A percentile compares a stretch with the other conserved stretches of the same genome.
These are phyloP conservation scores for Boloria selene DNA, from an alignment of 2,888 invertebrate species.

Conservation along the genomic window DNA sequence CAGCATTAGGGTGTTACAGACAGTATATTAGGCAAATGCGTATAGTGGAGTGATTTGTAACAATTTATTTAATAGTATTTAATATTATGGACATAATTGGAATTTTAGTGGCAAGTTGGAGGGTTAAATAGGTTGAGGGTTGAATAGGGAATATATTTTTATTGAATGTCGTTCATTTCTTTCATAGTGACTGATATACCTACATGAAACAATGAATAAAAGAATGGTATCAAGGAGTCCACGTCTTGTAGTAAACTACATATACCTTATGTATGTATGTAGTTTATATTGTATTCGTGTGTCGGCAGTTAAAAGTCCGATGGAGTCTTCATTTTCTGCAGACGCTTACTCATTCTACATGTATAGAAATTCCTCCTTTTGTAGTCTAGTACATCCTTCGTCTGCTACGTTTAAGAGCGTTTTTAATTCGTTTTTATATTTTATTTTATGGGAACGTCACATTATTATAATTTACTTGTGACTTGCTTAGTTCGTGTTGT, in stretches of 20 bases:
- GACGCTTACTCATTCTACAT: constrained; percentile 8
- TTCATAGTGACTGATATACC: neutral
- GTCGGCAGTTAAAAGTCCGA: constrained; percentile 11
- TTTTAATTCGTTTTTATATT: constrained; percentile 11
- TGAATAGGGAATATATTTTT: neutral
- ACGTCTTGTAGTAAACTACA: neutral
- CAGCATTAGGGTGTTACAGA: no score
- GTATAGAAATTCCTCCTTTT: constrained; percentile 22
- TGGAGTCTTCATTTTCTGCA: constrained; percentile 7
- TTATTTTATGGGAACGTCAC: constrained; percentile 9
- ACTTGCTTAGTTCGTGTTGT: neutral
- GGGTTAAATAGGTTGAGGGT: no score
- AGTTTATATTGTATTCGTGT: constrained; percentile 10
- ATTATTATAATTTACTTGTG: neutral
- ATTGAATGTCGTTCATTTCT: neutral
- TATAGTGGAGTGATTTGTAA: no score
- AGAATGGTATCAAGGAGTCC: constrained; percentile 8
- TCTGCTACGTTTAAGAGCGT: constrained; percentile 20
- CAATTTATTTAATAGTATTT: no score
- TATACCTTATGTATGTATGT: neutral
- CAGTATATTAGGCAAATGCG: no score
- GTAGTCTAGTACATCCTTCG: constrained; percentile 26
- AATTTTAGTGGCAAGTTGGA: no score
- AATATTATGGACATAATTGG: no score
- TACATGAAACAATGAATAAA: neutral